Evolutionary conservation across 1,140 invertebrate species (phyloP).

Genomic region (Zeugodacus cucurbitae): DNA sequence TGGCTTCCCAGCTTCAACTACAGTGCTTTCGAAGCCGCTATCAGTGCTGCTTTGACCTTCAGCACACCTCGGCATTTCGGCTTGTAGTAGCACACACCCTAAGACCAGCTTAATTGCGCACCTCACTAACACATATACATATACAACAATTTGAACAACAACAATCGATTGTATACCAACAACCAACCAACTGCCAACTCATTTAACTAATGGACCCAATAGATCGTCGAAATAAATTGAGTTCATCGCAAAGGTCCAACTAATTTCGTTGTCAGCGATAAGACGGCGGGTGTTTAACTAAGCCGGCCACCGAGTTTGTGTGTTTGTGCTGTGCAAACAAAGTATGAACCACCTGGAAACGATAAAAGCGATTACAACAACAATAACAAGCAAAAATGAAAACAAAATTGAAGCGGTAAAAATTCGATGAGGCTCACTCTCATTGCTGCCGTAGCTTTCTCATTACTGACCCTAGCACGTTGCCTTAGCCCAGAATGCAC

Average conservation of each 20-base stretch:
- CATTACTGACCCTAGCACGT: background rate
- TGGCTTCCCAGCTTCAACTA: background rate
- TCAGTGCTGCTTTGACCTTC: background rate
- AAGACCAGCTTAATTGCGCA: background rate
- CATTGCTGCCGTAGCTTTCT: background rate
- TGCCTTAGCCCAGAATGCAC: no score
- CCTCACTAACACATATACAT: background rate
- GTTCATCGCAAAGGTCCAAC: constrained; percentile 29
- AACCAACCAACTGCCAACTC: background rate
- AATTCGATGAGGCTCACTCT: background rate
- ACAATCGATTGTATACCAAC: background rate
- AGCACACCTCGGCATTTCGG: background rate
- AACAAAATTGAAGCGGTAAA: background rate
- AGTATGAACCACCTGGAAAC: background rate
- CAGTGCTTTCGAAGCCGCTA: background rate
- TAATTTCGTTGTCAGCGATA: constrained; percentile 19
- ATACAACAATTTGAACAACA: background rate
- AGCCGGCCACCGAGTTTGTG: no score
- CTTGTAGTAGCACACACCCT: background rate
- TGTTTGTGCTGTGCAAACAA: background rate
- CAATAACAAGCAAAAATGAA: background rate
- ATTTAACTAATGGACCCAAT: constrained; percentile 4
- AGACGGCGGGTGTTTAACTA: background rate
- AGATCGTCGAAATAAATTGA: constrained; percentile 11
- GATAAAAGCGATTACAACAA: background rate